Base-by-base conservation (phyloP, 1,140 invertebrate genomes). In the Bombus breviceps region DNA sequence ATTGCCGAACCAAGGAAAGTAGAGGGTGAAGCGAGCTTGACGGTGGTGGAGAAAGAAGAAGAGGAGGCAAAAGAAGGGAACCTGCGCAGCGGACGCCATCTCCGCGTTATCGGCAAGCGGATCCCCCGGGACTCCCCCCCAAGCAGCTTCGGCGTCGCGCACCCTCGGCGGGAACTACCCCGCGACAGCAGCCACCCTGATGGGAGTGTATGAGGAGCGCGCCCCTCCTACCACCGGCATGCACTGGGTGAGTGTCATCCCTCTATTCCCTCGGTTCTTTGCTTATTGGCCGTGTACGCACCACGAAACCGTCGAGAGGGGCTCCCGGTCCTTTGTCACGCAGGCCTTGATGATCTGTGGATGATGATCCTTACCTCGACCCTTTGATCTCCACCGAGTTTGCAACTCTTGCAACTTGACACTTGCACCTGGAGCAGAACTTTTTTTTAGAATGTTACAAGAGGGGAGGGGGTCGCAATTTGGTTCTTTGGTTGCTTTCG, bases 121-220 rank as follows among this genome's bases (percentile, higher is more conserved):
- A 91, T 94, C 92, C 91, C 90, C 92, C 88, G 89, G 88, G 90
- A 91, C 91, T 92, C 88, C 91, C 91, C 92, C 93, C 88, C 91
- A 92, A 92, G 91, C 86, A 88, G 86, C 89, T 89, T 92, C 93
- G 91, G 92, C 92, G 91, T 93, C 93, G 92, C 92, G 91, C 93
- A 93, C 92, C 92, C 92, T 93, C 91, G 86, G 93, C 93, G 94
- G 94, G 94, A 95, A 92, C 90, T 92, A 94, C 92, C 93, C 94
- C 94, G 93, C 92, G 89, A 94, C 91, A 94, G 93, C 94, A 94
- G 93, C 94, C 94, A 95, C 95, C 94, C 95, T 95, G 95, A 96
- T 96, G 95, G 95, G 95, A 95, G 95, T 96, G 95, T 96, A 95
- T 96, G 95, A 96, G 95, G 95, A 95, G 93, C 95, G 95, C 94